Percentiles rank a stretch among this genome's conserved stretches.
These are phyloP conservation scores for Agelaius tricolor DNA, from an alignment of 2,113 vertebrate genomes.

Conservation along the genomic window DNA sequence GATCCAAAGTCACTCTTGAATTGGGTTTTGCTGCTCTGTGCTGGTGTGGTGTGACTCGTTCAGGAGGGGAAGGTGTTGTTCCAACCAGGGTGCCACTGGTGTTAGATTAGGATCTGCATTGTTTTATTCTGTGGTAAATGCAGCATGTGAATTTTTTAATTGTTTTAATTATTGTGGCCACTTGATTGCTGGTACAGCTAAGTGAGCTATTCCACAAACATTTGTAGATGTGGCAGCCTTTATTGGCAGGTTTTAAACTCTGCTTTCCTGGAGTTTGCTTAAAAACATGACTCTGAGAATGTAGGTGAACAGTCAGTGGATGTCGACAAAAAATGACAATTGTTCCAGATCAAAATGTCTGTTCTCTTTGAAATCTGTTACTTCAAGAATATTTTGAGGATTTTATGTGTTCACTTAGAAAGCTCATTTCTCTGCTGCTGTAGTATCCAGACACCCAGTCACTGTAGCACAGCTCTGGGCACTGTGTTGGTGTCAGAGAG, in stretches of 20 bases:
- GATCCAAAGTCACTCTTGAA: fast-evolving
- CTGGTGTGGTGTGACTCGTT: background rate
- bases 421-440: background rate
- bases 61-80: background rate
- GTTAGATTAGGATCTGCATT: conserved; percentile 26
- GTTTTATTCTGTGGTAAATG: background rate
- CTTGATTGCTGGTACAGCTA: background rate
- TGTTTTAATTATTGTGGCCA: background rate
- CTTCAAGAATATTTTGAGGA: background rate
- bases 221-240: background rate
- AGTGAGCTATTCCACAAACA: background rate
- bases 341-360: background rate
- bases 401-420: background rate
- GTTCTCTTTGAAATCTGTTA: background rate
- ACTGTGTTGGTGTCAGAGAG: too few relatives aligned
- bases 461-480: background rate
- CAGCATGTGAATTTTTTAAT: background rate
- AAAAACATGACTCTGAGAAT: background rate
- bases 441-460: too few relatives aligned
- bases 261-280: background rate
- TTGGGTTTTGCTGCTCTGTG: background rate
- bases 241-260: background rate
- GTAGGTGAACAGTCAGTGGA: background rate
- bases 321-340: background rate
- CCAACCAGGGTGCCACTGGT: background rate